Percentiles rank a stretch among this genome's conserved stretches.
Evolutionary conservation across 2,888 invertebrate genomes (phyloP).

Genomic region (Lacanobia wlatinum): DNA sequence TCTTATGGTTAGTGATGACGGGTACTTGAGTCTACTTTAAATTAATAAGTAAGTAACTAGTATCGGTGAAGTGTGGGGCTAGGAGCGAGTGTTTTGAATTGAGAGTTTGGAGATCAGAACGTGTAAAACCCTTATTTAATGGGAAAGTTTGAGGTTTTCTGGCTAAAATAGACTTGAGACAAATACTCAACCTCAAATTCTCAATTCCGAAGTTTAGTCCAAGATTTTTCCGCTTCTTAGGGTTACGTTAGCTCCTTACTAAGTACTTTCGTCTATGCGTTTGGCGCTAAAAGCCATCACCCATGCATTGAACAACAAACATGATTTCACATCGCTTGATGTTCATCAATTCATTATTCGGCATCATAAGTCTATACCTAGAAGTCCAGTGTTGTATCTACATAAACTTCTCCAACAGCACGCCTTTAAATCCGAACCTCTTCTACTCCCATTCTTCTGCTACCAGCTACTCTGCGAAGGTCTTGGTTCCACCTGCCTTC

Average conservation of each 20-base stretch:
- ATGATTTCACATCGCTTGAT: neutral
- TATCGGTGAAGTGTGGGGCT: neutral
- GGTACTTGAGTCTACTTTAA: slow-evolving; percentile 23
- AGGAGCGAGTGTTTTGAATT: too few relatives aligned
- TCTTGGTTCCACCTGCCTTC: too few relatives aligned
- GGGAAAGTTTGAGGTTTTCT: too few relatives aligned
- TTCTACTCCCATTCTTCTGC: too few relatives aligned
- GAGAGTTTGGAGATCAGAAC: too few relatives aligned
- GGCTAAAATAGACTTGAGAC: too few relatives aligned
- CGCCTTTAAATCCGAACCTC: too few relatives aligned
- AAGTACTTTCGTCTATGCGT: neutral
- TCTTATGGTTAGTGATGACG: slow-evolving; percentile 19
- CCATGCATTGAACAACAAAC: neutral
- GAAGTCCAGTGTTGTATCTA: neutral
- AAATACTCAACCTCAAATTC: too few relatives aligned
- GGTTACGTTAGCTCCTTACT: neutral
- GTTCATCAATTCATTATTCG: neutral
- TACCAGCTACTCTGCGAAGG: too few relatives aligned
- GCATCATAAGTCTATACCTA: neutral
- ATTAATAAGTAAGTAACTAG: slow-evolving; percentile 38
- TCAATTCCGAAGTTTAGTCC: too few relatives aligned
- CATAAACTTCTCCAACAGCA: neutral
- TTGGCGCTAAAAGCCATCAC: neutral
- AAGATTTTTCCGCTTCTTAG: too few relatives aligned
- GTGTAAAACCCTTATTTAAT: too few relatives aligned